Evolutionary conservation across 1,140 invertebrate genomes (phyloP).

Genomic region (Papilio dardanus): DNA sequence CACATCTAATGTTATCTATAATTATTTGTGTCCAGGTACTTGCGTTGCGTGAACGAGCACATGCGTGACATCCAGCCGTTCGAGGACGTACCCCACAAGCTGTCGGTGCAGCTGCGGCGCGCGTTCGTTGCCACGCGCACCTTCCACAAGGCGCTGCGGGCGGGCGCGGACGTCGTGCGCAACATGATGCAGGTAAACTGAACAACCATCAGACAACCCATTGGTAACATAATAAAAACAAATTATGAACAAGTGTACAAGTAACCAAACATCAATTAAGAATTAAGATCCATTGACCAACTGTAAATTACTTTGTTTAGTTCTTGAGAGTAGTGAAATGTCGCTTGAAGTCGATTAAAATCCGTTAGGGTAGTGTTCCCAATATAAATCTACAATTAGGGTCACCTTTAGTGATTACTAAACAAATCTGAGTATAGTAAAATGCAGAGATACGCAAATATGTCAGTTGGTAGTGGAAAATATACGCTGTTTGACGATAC

Average conservation of each 20-base stretch:
- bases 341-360: too few species aligned
- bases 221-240: neutral
- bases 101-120: constrained; percentile 93
- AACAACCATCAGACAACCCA: neutral
- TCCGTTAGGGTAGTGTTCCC: too few species aligned
- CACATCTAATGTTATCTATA: neutral
- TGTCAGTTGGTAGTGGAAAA: neutral
- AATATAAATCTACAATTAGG: too few species aligned
- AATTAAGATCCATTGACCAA: too few species aligned
- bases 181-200: constrained; percentile 90
- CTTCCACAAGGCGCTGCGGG: constrained; percentile 93
- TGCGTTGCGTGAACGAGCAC: constrained; percentile 93
- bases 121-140: constrained; percentile 97
- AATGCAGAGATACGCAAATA: neutral
- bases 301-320: too few species aligned
- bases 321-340: too few species aligned
- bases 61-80: constrained; percentile 97
- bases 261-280: too few species aligned
- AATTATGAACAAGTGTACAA: too few species aligned
- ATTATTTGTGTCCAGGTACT: constrained; percentile 83
- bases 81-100: constrained; percentile 95
- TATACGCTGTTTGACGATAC: neutral
- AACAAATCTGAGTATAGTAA: too few species aligned
- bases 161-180: constrained; percentile 92
- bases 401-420: too few species aligned